Base-by-base conservation (phyloP, 2,888 invertebrate species). In the Noctua janthe region DNA sequence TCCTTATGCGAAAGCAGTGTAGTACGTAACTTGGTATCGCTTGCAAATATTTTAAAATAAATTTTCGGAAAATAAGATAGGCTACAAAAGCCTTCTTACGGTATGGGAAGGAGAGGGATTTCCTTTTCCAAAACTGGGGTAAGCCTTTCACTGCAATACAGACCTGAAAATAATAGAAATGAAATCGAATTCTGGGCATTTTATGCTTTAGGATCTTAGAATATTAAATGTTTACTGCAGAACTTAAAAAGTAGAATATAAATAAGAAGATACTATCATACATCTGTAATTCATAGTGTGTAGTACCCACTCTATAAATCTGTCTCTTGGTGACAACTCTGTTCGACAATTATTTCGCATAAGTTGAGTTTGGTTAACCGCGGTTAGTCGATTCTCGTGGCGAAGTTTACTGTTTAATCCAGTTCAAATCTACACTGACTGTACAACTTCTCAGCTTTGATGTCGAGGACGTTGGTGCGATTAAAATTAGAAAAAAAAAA, bases 31-130 rank as follows among this genome's bases (percentile, higher is more conserved):
- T 67, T n/a, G 35, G n/a, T 39, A 49, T 51, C n/a, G 39, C 49
- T 39, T 74, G 1, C 17, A 49, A 70, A 39, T 35, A 29, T 29
- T 29, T 29, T 29, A 29, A 29, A 29, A 1, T 29, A 29, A 35
- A 35, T 35, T 35, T 35, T 35, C 35, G 39, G 35, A 39, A 20
- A 66, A 66, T 10, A 35, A 35, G 10, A 39, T 39, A 39, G 35
- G 20, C 10, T 43, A 66, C 49, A 76, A 76, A 83, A 86, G 80
- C 78, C 80, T 78, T 87, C 76, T 78, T 10, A 20, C 73, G 71
- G 72, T 81, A 71, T 80, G 79, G 87, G 23, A 79, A 79, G 17
- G n/a, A 43, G 10, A 47, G 54, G 11, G 23, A 70, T 71, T 70
- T 72, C 13, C 35, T 70, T 71, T 82, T 59, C 59, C 15, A 29